A percentile compares a stretch with the other conserved stretches of the same genome.
Evolutionary conservation across 2,797 vertebrate genomes (phyloP).

Genomic region (Cottoperca gobio): DNA sequence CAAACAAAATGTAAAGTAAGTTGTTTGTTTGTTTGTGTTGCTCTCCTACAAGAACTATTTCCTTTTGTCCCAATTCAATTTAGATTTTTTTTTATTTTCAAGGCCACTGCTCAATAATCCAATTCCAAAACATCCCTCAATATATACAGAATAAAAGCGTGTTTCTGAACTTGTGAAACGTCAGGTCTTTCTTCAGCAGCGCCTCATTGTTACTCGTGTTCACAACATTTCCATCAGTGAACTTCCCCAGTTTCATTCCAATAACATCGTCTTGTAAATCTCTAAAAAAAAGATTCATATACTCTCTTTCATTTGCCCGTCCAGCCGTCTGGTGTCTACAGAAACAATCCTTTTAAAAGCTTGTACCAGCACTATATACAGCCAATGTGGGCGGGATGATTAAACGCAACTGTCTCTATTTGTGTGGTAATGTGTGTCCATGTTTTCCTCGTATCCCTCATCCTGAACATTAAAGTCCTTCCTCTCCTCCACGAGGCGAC

Average conservation of each 20-base stretch:
- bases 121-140: constrained; percentile 13
- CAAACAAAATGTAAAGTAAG: neutral
- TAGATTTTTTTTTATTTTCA: constrained; percentile 7
- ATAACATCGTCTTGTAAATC: constrained; percentile 42
- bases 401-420: constrained; percentile 41
- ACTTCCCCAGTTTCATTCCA: constrained; percentile 33
- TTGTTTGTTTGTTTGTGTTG: too few species aligned
- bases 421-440: constrained; percentile 32
- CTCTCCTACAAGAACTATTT: neutral
- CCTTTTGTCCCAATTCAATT: neutral
- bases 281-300: constrained; percentile 40
- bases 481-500: neutral
- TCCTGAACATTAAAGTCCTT: constrained; percentile 43
- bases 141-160: constrained; percentile 4
- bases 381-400: constrained; percentile 54
- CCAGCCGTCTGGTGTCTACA: constrained; percentile 44
- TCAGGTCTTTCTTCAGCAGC: constrained; percentile 6
- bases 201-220: constrained; percentile 6
- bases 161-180: constrained; percentile 29
- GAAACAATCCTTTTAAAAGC: constrained; percentile 73
- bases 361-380: constrained; percentile 32
- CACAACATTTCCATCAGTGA: constrained; percentile 19
- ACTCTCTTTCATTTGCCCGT: constrained; percentile 49
- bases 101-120: neutral
- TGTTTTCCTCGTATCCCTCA: constrained; percentile 17